A percentile compares a stretch with the other conserved stretches of the same genome.
Evolutionary conservation across 35 echinoderm and acorn worm species (phyloP).

Genomic region (Strongylocentrotus purpuratus): DNA sequence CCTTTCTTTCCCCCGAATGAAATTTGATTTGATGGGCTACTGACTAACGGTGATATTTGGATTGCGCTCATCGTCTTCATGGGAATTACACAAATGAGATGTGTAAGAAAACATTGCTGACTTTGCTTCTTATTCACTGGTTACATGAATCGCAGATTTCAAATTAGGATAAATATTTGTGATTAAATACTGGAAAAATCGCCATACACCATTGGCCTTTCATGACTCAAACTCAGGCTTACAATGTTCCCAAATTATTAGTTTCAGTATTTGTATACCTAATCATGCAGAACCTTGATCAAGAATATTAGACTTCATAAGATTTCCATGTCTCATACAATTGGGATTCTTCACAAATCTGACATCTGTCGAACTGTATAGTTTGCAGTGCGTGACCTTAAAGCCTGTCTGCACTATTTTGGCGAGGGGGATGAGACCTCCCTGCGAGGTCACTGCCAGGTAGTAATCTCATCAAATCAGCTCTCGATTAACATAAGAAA

Average conservation of each 20-base stretch:
- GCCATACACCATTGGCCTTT: not conserved
- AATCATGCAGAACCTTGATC: too few relatives aligned
- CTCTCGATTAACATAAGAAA: not conserved
- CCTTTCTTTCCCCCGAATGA: not conserved
- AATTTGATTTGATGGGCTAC: not conserved
- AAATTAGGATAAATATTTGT: not conserved
- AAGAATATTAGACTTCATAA: too few relatives aligned
- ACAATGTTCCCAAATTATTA: too few relatives aligned
- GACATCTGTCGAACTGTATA: too few relatives aligned
- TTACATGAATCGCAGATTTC: not conserved
- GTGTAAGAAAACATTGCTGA: not conserved
- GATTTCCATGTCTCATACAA: not conserved
- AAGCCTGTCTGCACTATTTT: too few relatives aligned
- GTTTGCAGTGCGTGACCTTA: too few relatives aligned
- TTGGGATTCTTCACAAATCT: too few relatives aligned
- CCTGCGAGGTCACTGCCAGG: too few relatives aligned
- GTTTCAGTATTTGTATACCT: too few relatives aligned
- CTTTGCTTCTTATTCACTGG: not conserved
- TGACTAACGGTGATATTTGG: not conserved
- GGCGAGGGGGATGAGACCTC: too few relatives aligned
- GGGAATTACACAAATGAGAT: not conserved
- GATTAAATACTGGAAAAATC: not conserved
- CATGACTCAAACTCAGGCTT: not conserved
- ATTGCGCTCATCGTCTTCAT: not conserved
- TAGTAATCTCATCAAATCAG: not conserved